phyloP scores from a whole-genome alignment of 2,888 invertebrate species.

The Griposia aprilina region DNA sequence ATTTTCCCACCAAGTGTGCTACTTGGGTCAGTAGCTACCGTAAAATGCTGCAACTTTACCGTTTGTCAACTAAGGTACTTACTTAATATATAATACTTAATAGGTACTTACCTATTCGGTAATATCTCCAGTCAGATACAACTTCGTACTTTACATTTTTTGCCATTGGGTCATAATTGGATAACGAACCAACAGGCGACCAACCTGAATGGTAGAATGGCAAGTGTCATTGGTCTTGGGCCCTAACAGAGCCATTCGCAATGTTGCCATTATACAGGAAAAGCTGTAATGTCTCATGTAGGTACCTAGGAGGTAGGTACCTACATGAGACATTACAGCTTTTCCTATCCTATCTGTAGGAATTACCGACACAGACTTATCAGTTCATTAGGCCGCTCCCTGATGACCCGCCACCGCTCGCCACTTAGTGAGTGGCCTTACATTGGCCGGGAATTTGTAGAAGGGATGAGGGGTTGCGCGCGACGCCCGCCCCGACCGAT shows the following conservation, averaged over 20 bases:
- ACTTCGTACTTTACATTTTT: too few species aligned
- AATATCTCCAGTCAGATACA: too few species aligned
- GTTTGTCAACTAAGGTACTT: too few species aligned
- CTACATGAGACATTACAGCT: too few species aligned
- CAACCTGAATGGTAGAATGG: not conserved
- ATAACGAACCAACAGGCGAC: not conserved
- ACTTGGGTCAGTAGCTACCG: too few species aligned
- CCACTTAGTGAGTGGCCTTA: not conserved
- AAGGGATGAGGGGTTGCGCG: conserved; percentile 38
- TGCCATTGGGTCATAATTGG: too few species aligned
- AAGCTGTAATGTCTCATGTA: not conserved
- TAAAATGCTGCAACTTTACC: too few species aligned
- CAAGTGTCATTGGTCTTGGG: not conserved
- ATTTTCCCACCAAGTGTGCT: too few species aligned
- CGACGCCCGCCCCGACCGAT: conserved; percentile 7
- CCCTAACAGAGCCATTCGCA: not conserved
- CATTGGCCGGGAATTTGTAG: not conserved
- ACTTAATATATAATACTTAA: too few species aligned
- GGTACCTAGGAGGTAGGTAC: not conserved
- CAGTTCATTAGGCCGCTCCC: not conserved
- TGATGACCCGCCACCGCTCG: not conserved
- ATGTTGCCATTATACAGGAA: not conserved
- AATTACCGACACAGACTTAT: not conserved
- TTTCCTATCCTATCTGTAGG: not conserved
- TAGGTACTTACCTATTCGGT: too few species aligned